These are phyloP conservation scores for Pandemis cinnamomeana DNA, from an alignment of 2,888 invertebrate species.

Conservation along the genomic window DNA sequence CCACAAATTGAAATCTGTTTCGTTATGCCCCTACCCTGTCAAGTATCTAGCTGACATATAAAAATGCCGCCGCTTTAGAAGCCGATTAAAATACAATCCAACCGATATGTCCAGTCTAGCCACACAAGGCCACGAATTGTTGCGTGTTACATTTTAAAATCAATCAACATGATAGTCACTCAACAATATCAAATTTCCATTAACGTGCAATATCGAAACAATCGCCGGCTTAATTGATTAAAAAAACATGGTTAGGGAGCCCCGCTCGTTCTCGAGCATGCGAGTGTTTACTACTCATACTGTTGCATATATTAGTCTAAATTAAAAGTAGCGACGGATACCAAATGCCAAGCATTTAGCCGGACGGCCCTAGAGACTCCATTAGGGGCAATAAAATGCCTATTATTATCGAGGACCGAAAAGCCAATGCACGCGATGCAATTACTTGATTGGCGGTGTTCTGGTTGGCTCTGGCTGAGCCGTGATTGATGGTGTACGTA, in stretches of 20 bases:
- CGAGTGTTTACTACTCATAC: slow-evolving; percentile 60
- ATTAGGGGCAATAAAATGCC: slow-evolving; percentile 84
- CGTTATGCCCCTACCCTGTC: slow-evolving; percentile 71
- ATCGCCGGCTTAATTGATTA: slow-evolving; percentile 77
- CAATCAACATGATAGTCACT: slow-evolving; percentile 76
- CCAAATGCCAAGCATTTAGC: slow-evolving; percentile 74
- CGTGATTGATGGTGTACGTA: slow-evolving; percentile 83
- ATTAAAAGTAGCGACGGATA: slow-evolving; percentile 76
- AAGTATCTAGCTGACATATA: slow-evolving; percentile 73
- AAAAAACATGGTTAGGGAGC: slow-evolving; percentile 63
- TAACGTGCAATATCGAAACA: slow-evolving; percentile 65
- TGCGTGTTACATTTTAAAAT: slow-evolving; percentile 67
- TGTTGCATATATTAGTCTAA: slow-evolving; percentile 78
- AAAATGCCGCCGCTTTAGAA: slow-evolving; percentile 70
- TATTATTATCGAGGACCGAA: slow-evolving; percentile 84
- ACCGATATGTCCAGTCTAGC: slow-evolving; percentile 54
- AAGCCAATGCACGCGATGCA: slow-evolving; percentile 85
- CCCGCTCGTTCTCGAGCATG: slow-evolving; percentile 48
- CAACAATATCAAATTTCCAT: slow-evolving; percentile 72
- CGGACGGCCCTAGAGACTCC: slow-evolving; percentile 82
- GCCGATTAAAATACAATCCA: slow-evolving; percentile 69
- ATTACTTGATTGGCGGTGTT: slow-evolving; percentile 84
- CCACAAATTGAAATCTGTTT: slow-evolving; percentile 80
- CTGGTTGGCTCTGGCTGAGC: slow-evolving; percentile 72
- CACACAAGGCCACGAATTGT: slow-evolving; percentile 49